Base-by-base conservation (phyloP, 1,140 invertebrate species). In the Solenopsis fugax region DNA sequence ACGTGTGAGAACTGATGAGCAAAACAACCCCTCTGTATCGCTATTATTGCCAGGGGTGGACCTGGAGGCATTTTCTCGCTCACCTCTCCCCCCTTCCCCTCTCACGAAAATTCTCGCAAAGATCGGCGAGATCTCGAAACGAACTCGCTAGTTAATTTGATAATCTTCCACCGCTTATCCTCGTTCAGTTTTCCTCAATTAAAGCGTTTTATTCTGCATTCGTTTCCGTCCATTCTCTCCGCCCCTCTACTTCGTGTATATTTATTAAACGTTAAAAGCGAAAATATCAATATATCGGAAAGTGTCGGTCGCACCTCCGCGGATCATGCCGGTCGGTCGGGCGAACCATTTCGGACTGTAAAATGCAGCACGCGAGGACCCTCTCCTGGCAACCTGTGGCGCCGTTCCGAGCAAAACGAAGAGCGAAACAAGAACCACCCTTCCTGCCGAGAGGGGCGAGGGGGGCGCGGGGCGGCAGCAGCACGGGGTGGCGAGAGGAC, bases 361-460 rank as follows among this genome's bases (percentile, higher is more conserved):
- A 84, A 84, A 84, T 84, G 80, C 45, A 56, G 67, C 80, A 84
- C 80, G 80, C 80, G 80, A 84, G 80, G 80, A 84, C 69, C n/a
- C 69, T 84, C 80, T 73, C 80, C 54, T 84, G 80, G 80, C 80
- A 84, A 84, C 80, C 80, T 84, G 80, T 84, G 69, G 80, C 80
- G 80, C 29, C 80, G 69, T 84, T 84, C 60, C 80, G 69, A 62
- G 80, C 69, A 75, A 84, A 84, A 84, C 80, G 69, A 84, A 84
- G 80, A 84, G 77, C 62, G 80, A 84, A 84, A 84, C 80, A 54
- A 84, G 69, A 84, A 84, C 69, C 80, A 5, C 80, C 54, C 80
- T 56, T 71, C 52, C 78, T 50, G n/a, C 69, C 69, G 69, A 48
- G 80, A 69, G 80, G 24, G 64, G 9, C 12, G 48, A 4, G n/a